Base-by-base conservation (phyloP, 2,113 vertebrate genomes). In the Kryptolebias marmoratus region DNA sequence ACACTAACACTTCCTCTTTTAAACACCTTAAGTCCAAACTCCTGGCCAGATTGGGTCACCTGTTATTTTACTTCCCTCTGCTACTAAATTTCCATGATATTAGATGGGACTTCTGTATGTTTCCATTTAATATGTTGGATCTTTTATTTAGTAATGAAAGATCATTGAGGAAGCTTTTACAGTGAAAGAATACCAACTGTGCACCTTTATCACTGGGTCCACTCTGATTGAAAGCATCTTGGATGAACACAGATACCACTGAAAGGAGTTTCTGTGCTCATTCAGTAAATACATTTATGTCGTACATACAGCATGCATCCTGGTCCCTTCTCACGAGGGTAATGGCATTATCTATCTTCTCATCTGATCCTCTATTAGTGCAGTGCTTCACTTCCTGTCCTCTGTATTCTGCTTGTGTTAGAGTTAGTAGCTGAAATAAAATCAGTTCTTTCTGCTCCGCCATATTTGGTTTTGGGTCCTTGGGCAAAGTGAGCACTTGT, bases 111-210 rank as follows among this genome's bases (percentile, higher is more conserved):
- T 71, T 68, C 0, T 62, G 61, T 59, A 22, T 48, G 30, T 7
- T 55, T 39, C 39, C 22, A 8, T 12, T 71, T 8, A 56, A 12
- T 28, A 10, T 39, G 48, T 6, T 9, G 1, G 55, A 73, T 76
- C 53, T 74, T 88, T 66, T 50, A 73, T 82, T 48, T 5, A 45
- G 14, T 16, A 44, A 80, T 58, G 68, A 77, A 77, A 68, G 66
- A 68, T 44, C 48, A 18, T 50, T 14, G 1, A 16, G 32, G 7
- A 18, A 16, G 16, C 18, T 16, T 50, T 15, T 1, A 30, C 32
- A 42, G 32, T 54, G 22, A 70, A 71, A 52, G 57, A 78, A 61
- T 73, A 28, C 32, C 28, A 60, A 15, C 69, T 77, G 63, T 60
- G 68, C 52, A 7, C 12, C 12, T 68, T 53, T 42, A n/a, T 48